Evolutionary conservation across 2,113 vertebrate genomes (phyloP), one percentile per base, ranked within the genome.

Genomic region (Megaceryle torquata): DNA sequence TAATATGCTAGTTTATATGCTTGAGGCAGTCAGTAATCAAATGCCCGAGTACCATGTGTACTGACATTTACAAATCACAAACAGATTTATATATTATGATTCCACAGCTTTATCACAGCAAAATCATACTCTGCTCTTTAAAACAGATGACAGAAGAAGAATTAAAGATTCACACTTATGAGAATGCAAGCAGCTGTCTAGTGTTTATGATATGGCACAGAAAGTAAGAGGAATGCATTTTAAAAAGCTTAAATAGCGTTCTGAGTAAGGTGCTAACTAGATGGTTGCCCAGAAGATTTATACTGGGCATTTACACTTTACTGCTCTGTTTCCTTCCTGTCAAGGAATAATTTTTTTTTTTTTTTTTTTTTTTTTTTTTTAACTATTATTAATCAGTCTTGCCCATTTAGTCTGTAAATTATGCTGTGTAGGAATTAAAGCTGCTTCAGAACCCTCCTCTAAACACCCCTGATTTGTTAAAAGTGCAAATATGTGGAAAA

Each of bases 1-100:
- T 95, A 93, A 96, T 89, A 85, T 63, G 78, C 70, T 93, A 79
- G 74, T 96, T 96, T 92, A 72, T 92, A 93, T 95, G 91, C 96
- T 94, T 33, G 81, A 94, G 83, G 88, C 92, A 96, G 78, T 78
- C 67, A 80, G 77, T 94, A 96, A 96, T 95, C 70, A 89, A 95
- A 94, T 87, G 88, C 81, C 91, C 3, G 20, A 97, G 91, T 96
- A 92, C 70, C 3, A 0, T n/a, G 51, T 63, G 57, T 87, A 82
- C 88, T 91, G 91, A 85, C 92, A 91, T 94, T 93, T 96, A 92
- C 67, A 89, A 95, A 96, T 94, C 74, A 77, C 74, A 93, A 84
- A 89, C 81, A 94, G 91, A 95, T 97, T 96, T 96, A 94, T 87
- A 63, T 74, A 76, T 91, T 93, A 67, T 67, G 50, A 91, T 95